Conservation (phyloP, 2,113 vertebrate species). For the Rhinoderma darwinii region DNA sequence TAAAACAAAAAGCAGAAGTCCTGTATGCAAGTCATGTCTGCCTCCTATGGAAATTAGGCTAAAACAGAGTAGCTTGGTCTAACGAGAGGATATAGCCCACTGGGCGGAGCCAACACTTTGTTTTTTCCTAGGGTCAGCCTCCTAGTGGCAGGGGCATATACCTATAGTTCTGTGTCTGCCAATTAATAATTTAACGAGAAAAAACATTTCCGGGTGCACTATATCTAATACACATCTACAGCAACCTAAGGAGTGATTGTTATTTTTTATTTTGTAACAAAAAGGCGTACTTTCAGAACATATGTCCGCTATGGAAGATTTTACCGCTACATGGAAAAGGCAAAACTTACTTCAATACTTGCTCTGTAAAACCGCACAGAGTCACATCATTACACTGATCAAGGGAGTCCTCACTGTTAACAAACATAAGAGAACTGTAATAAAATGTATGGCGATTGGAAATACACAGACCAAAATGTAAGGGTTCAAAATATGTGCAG, state of each 20-base stretch:
- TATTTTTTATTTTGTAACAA: neutral
- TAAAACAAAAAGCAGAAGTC: too few species aligned
- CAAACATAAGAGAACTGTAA: neutral
- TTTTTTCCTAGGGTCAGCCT: too few species aligned
- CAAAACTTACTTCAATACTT: constrained; percentile 76
- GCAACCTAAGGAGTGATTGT: neutral
- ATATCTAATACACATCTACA: neutral
- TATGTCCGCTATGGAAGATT: neutral
- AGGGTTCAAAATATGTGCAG: neutral
- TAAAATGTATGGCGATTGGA: neutral
- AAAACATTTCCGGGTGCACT: too few species aligned
- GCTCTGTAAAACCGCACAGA: constrained; percentile 77
- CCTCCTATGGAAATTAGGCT: too few species aligned
- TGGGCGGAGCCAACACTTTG: too few species aligned
- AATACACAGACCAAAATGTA: neutral
- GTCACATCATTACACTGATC: constrained; percentile 64
- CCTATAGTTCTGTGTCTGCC: too few species aligned
- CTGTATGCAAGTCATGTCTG: too few species aligned
- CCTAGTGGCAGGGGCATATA: too few species aligned
- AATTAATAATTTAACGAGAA: too few species aligned
- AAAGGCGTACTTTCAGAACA: neutral
- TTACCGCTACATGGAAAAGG: neutral
- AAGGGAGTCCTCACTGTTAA: neutral
- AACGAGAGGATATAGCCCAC: too few species aligned
- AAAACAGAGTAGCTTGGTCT: too few species aligned